Evolutionary conservation across 2,113 vertebrate species (phyloP).

Genomic region (Sphyrna mokarran): DNA sequence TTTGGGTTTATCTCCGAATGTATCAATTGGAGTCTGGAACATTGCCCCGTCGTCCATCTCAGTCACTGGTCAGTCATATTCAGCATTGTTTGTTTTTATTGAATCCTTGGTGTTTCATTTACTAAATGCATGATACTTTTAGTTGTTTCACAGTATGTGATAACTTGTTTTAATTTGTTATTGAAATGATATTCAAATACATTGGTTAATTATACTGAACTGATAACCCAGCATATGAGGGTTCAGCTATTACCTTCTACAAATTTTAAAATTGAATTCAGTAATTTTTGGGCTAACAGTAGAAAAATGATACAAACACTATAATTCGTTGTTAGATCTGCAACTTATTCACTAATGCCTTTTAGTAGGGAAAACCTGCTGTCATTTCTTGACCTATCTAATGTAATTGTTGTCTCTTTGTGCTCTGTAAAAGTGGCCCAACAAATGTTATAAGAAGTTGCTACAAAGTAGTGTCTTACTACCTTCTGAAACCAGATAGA

Average conservation of each 20-base stretch:
- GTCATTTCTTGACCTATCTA: neutral
- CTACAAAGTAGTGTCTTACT: neutral
- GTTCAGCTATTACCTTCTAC: neutral
- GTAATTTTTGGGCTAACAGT: neutral
- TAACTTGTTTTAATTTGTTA: neutral
- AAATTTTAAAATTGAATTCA: neutral
- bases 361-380: neutral
- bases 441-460: neutral
- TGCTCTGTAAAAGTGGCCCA: neutral
- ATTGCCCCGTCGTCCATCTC: constrained; percentile 71
- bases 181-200: neutral
- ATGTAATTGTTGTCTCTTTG: neutral
- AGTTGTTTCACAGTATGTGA: neutral
- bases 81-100: neutral
- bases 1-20: constrained; percentile 77
- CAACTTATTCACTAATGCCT: neutral
- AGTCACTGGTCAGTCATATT: constrained; percentile 61
- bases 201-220: neutral
- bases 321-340: neutral
- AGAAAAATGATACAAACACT: neutral
- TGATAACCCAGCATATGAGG: neutral
- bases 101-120: neutral
- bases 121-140: neutral
- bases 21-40: constrained; percentile 81
- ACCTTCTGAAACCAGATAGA: neutral